Evolutionary conservation across 2,888 invertebrate genomes (phyloP).

Genomic region (Schizaphis graminum): DNA sequence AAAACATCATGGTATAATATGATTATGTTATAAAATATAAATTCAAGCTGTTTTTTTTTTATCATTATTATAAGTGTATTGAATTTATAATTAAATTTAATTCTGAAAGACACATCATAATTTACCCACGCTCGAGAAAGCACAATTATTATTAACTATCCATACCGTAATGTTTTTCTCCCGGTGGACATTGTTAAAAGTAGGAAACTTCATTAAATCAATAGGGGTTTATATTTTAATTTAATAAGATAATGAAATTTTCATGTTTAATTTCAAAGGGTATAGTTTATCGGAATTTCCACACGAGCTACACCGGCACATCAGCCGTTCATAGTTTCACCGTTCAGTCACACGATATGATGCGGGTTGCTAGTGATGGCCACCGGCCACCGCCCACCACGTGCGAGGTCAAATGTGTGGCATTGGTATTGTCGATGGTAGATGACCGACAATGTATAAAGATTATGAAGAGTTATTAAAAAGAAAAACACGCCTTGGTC

Average conservation of each 20-base stretch:
- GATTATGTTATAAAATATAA: background rate
- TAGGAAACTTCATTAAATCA: conserved; percentile 19
- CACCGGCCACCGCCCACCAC: background rate
- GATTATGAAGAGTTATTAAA: background rate
- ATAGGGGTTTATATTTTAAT: background rate
- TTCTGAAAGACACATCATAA: background rate
- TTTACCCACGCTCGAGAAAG: background rate
- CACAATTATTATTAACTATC: background rate
- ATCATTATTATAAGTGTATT: background rate
- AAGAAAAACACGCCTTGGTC: background rate
- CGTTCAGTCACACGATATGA: background rate
- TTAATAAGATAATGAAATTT: conserved; percentile 34
- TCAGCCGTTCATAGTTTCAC: background rate
- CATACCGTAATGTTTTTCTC: conserved; percentile 2
- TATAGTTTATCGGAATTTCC: conserved; percentile 46
- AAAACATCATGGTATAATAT: background rate
- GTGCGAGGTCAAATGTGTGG: background rate
- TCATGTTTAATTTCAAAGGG: conserved; percentile 30
- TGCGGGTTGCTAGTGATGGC: background rate
- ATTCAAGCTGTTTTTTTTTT: background rate
- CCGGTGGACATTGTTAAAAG: background rate
- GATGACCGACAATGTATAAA: background rate
- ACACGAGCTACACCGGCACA: conserved; percentile 2
- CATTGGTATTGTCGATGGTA: background rate
- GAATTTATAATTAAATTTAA: conserved; percentile 14